Conservation (phyloP, 1,140 invertebrate genomes). For the Lutraria rhynchaena region DNA sequence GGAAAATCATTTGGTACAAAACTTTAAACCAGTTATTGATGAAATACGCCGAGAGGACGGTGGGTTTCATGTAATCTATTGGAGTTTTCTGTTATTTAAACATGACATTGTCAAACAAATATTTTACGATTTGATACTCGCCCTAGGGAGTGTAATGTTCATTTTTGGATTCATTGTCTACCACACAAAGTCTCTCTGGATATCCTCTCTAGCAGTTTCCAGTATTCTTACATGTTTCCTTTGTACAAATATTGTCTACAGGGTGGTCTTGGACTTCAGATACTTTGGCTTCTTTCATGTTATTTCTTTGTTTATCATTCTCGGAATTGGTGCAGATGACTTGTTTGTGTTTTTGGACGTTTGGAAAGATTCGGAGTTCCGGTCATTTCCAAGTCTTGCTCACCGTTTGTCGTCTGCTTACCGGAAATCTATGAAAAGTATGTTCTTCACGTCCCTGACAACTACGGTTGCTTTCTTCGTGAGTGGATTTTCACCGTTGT, state of each 20-base stretch:
- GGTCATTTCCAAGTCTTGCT: slow-evolving; percentile 58
- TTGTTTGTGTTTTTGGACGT: slow-evolving; percentile 72
- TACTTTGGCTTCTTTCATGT: slow-evolving; percentile 75
- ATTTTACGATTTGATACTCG: slow-evolving; percentile 66
- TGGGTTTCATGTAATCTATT: slow-evolving; percentile 32
- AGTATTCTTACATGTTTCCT: slow-evolving; percentile 69
- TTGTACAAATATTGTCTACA: slow-evolving; percentile 69
- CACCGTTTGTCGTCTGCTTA: slow-evolving; percentile 65
- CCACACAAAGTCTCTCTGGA: slow-evolving; percentile 69
- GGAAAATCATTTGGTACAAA: slow-evolving; percentile 10
- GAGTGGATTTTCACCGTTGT: slow-evolving; percentile 69
- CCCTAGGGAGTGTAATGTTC: slow-evolving; percentile 65
- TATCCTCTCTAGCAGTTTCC: slow-evolving; percentile 62
- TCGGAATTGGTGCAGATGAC: slow-evolving; percentile 72
- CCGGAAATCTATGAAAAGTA: slow-evolving; percentile 64
- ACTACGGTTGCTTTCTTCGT: slow-evolving; percentile 72
- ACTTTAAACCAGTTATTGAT: slow-evolving; percentile 27
- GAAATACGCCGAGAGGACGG: background rate
- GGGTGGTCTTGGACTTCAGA: slow-evolving; percentile 65
- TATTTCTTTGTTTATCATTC: slow-evolving; percentile 72
- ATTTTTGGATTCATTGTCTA: slow-evolving; percentile 70
- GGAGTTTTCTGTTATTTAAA: slow-evolving; percentile 38
- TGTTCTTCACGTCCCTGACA: slow-evolving; percentile 75
- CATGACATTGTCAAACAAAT: slow-evolving; percentile 60
- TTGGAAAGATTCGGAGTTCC: slow-evolving; percentile 63